phyloP scores from a whole-genome alignment of 1,140 invertebrate genomes.

The Xylocopa sonorina region DNA sequence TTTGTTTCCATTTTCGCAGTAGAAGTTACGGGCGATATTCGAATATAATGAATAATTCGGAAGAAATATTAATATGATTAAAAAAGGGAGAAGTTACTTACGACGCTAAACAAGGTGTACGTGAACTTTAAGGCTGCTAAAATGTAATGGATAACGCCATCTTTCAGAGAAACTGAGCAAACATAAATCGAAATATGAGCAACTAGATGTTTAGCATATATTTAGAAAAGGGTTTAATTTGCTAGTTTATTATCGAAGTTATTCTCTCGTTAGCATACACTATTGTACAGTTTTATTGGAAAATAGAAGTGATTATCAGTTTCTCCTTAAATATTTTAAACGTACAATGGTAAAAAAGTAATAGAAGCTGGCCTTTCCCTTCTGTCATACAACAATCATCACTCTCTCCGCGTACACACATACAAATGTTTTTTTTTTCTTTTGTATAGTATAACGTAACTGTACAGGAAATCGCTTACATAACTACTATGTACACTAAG shows the following conservation, averaged over 20 bases:
- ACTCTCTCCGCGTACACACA: conserved; percentile 21
- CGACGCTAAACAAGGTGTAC: background rate
- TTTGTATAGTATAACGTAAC: conserved; percentile 31
- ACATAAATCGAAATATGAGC: background rate
- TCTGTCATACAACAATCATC: conserved; percentile 15
- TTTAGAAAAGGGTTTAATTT: background rate
- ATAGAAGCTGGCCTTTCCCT: conserved; percentile 31
- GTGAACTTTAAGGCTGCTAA: conserved; percentile 7
- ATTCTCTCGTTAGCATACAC: background rate
- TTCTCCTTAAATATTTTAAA: conserved; percentile 31
- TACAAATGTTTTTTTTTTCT: conserved; percentile 26
- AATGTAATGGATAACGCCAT: background rate
- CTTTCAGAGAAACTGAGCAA: conserved; percentile 28
- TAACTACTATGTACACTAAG: conserved; percentile 44
- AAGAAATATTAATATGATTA: background rate
- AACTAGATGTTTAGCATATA: background rate
- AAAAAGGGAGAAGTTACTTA: background rate
- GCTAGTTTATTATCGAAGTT: conserved; percentile 1
- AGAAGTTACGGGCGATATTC: background rate
- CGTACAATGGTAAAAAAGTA: conserved; percentile 29
- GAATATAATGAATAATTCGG: background rate
- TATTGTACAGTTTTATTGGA: conserved; percentile 27
- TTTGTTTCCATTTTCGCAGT: background rate
- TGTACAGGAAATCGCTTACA: conserved; percentile 41
- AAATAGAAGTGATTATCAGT: conserved; percentile 46